phyloP scores from a whole-genome alignment of 2,797 vertebrate genomes.

The Falco naumanni region DNA sequence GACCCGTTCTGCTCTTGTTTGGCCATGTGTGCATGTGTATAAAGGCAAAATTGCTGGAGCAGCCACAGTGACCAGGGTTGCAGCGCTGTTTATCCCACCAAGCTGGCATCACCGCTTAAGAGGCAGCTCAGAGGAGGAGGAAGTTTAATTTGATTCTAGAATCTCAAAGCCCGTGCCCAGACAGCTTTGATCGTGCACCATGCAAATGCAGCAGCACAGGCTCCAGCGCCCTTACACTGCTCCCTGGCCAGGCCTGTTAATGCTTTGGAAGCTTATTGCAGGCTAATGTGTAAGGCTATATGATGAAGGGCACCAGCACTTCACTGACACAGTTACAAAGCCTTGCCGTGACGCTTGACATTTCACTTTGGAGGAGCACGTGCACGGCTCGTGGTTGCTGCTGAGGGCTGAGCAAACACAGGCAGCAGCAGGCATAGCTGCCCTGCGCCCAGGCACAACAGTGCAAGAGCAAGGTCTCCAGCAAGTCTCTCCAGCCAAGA shows the following conservation, averaged over 20 bases:
- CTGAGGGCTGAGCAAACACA: rapidly evolving
- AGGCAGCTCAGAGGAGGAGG: neutral
- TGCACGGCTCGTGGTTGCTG: rapidly evolving
- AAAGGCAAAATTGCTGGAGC: neutral
- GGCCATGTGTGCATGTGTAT: rapidly evolving
- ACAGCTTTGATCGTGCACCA: rapidly evolving
- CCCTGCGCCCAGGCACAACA: neutral
- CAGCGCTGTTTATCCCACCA: neutral
- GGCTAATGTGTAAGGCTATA: rapidly evolving
- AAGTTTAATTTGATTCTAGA: neutral
- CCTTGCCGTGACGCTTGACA: rapidly evolving
- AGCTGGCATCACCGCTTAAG: neutral
- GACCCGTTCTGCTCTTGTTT: neutral
- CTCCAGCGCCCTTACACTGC: neutral
- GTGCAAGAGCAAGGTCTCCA: rapidly evolving
- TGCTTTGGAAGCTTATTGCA: rapidly evolving
- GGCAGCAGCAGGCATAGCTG: rapidly evolving
- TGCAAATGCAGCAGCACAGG: neutral
- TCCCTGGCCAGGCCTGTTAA: neutral
- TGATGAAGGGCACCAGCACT: neutral
- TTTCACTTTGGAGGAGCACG: rapidly evolving
- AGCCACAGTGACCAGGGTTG: rapidly evolving
- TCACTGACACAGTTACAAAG: rapidly evolving
- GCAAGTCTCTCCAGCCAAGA: rapidly evolving
- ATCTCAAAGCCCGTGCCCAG: neutral